These are phyloP conservation scores for Argynnis bischoffii DNA, from an alignment of 2,888 invertebrate species.

Conservation along the genomic window DNA sequence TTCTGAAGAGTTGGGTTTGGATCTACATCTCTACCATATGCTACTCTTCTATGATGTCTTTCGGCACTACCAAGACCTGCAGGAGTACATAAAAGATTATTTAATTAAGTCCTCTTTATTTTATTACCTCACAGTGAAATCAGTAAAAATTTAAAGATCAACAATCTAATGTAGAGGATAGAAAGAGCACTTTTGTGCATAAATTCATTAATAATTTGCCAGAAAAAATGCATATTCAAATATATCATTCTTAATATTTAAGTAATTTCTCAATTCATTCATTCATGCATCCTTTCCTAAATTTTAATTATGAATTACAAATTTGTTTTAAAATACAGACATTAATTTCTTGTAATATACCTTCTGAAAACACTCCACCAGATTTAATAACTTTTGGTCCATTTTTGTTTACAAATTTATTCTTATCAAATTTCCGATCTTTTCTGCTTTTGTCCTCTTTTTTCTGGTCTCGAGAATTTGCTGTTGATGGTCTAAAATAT, in stretches of 20 bases:
- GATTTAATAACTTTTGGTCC: slow-evolving; percentile 72
- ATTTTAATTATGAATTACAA: too few relatives aligned
- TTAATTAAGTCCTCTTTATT: too few relatives aligned
- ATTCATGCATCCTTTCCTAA: not conserved
- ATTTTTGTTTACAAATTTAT: slow-evolving; percentile 55
- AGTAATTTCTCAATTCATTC: too few relatives aligned
- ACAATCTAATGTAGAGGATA: not conserved
- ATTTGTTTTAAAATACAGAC: not conserved
- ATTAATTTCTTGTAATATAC: slow-evolving; percentile 45
- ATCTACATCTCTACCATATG: slow-evolving; percentile 59
- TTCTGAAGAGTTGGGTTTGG: slow-evolving; percentile 54
- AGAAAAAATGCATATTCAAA: not conserved
- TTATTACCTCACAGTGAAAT: not conserved
- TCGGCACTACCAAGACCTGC: slow-evolving; percentile 66
- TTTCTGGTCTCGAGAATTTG: slow-evolving; percentile 53
- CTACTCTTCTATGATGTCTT: slow-evolving; percentile 53
- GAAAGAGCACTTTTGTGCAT: not conserved
- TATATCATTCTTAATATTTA: too few relatives aligned
- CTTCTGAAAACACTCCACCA: slow-evolving; percentile 77
- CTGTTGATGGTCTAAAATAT: slow-evolving; percentile 47
- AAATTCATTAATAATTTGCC: not conserved
- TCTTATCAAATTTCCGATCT: slow-evolving; percentile 61
- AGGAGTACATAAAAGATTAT: slow-evolving; percentile 25
- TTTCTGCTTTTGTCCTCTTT: slow-evolving; percentile 59
- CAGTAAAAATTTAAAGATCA: not conserved